Base-by-base conservation (phyloP, 2,113 vertebrate species). In the Prinia subflava region DNA sequence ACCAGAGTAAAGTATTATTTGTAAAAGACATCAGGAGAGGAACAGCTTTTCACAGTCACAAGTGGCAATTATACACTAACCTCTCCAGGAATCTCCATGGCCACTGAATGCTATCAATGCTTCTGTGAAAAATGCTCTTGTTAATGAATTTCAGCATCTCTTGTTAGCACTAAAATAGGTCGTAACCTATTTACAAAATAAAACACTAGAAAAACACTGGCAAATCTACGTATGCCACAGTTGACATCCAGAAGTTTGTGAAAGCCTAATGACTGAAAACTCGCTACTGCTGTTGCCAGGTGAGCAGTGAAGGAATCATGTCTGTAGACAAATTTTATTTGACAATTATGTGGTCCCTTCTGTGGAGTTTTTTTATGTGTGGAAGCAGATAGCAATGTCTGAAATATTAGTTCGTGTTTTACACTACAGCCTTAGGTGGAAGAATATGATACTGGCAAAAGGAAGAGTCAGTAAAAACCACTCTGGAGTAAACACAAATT, bases 11-110 rank as follows among this genome's bases (percentile, higher is more conserved):
- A 94, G 67, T 77, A 85, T 63, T 87, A 62, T 83, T 89, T 93
- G 67, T 77, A 77, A 85, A 87, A 94, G 71, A 77, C 68, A 80
- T 44, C 17, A 59, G 52, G 71, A 91, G 56, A 88, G 47, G 81
- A 83, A 74, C 75, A 93, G 76, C 76, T 87, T 96, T 95, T 91
- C 78, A 90, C 42, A 91, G 47, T 37, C 78, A 88, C 55, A 77
- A 95, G 92, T 88, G 91, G 82, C 59, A 94, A 85, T 92, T 94
- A 85, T 42, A 62, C 10, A 50, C 47, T 63, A 77, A 91, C 73
- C 75, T 90, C 92, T 83, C 57, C 76, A 80, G 65, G 49, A 94
- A 71, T 94, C 69, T 92, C 67, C 59, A 60, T 37, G 67, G 85
- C 15, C 87, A 83, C 71, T 63, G 59, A 90, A 69, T 24, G 11